These are phyloP conservation scores for Lutraria rhynchaena DNA, from an alignment of 1,140 invertebrate species.

Conservation along the genomic window DNA sequence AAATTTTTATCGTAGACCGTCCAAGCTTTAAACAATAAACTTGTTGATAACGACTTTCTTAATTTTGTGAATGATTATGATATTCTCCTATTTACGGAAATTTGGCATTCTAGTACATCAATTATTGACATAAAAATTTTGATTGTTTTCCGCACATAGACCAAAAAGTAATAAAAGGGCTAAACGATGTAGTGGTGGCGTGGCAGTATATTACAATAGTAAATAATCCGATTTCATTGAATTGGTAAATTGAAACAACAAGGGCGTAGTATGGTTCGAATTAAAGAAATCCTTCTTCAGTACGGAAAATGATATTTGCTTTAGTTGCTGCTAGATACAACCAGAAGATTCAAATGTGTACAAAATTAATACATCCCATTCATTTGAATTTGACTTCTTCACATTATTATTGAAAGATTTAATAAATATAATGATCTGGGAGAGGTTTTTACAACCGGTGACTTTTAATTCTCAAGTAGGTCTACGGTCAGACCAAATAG, in stretches of 20 bases:
- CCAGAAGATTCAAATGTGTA: not conserved
- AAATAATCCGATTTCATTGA: not conserved
- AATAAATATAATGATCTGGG: not conserved
- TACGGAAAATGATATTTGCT: too few species aligned
- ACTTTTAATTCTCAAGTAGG: not conserved
- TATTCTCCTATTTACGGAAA: not conserved
- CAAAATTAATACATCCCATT: not conserved
- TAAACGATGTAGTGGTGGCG: not conserved
- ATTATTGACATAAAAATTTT: not conserved
- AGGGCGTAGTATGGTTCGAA: not conserved
- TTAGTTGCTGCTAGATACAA: not conserved
- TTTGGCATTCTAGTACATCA: not conserved
- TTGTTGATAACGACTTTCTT: not conserved
- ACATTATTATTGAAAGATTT: not conserved
- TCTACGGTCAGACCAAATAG: not conserved
- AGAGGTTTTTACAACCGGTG: not conserved
- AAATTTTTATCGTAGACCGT: too few species aligned
- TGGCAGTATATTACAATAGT: not conserved
- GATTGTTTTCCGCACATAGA: not conserved
- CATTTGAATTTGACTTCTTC: not conserved
- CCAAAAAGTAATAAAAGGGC: not conserved
- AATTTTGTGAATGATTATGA: not conserved
- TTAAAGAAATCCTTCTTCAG: not conserved
- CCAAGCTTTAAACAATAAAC: too few species aligned
- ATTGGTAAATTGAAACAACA: not conserved